Evolutionary conservation across 2,888 invertebrate genomes (phyloP).

Genomic region (Rhyacophila evoluta): DNA sequence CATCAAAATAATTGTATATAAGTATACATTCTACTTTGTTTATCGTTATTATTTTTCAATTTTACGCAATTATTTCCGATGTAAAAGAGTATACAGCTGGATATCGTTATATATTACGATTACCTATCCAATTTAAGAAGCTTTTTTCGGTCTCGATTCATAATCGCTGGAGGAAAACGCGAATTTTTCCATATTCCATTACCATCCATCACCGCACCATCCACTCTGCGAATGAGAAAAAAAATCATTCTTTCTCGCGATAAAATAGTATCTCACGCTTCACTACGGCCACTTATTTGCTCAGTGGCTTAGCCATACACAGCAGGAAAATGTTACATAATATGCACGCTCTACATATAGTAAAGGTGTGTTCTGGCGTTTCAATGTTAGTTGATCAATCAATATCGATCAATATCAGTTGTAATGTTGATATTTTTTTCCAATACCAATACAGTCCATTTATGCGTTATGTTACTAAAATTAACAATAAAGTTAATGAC

Average conservation of each 20-base stretch:
- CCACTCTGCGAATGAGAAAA: constrained; percentile 4
- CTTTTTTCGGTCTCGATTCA: not conserved
- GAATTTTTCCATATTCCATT: not conserved
- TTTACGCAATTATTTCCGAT: too few species aligned
- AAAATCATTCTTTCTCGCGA: constrained; percentile 11
- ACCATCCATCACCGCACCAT: not conserved
- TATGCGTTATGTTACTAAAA: too few species aligned
- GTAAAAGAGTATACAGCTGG: not conserved
- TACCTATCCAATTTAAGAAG: not conserved
- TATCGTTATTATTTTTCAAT: too few species aligned
- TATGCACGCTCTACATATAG: too few species aligned
- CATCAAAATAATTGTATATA: too few species aligned
- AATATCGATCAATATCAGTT: too few species aligned
- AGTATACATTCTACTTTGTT: too few species aligned
- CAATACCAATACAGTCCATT: too few species aligned
- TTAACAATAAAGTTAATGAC: too few species aligned
- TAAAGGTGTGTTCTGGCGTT: too few species aligned
- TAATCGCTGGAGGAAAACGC: not conserved
- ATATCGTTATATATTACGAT: not conserved
- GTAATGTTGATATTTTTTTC: too few species aligned
- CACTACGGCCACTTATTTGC: not conserved
- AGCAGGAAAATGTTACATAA: not conserved
- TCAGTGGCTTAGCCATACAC: not conserved
- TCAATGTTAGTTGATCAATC: too few species aligned
- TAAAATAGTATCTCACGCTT: constrained; percentile 36